Evolutionary conservation across 2,113 vertebrate genomes (phyloP).

Genomic region (Corynorhinus townsendii): DNA sequence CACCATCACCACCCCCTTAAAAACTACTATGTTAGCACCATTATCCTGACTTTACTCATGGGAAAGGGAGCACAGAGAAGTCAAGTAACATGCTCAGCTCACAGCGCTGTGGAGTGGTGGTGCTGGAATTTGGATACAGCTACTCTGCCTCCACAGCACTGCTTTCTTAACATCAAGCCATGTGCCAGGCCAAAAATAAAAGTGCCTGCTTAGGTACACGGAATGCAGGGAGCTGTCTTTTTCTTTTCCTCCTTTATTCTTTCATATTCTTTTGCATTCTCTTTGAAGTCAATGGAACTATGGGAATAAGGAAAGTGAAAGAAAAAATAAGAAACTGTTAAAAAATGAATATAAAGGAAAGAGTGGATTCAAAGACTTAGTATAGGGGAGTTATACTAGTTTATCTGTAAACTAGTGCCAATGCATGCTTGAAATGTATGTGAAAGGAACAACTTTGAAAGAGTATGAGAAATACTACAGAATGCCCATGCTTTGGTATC

Average conservation of each 20-base stretch:
- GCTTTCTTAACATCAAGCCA: no score
- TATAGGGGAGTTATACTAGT: not conserved
- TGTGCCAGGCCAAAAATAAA: not conserved
- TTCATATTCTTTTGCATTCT: not conserved
- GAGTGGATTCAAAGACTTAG: not conserved
- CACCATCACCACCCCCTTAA: not conserved
- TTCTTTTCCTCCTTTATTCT: not conserved
- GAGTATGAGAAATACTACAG: not conserved
- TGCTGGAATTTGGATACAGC: accelerated
- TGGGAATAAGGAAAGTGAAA: not conserved
- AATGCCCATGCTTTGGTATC: not conserved
- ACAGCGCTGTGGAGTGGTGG: no score
- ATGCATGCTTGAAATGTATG: not conserved
- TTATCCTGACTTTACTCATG: not conserved
- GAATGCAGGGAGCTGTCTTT: not conserved
- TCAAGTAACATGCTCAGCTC: not conserved
- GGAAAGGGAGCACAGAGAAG: not conserved
- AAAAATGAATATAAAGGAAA: not conserved
- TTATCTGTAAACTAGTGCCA: not conserved
- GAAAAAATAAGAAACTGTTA: not conserved
- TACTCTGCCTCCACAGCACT: not conserved
- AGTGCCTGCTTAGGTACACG: not conserved
- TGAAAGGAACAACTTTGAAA: not conserved
- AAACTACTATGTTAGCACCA: not conserved
- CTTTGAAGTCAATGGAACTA: not conserved